Evolutionary conservation across 2,797 vertebrate species (phyloP).

Genomic region (Odontamblyopus rebecca): DNA sequence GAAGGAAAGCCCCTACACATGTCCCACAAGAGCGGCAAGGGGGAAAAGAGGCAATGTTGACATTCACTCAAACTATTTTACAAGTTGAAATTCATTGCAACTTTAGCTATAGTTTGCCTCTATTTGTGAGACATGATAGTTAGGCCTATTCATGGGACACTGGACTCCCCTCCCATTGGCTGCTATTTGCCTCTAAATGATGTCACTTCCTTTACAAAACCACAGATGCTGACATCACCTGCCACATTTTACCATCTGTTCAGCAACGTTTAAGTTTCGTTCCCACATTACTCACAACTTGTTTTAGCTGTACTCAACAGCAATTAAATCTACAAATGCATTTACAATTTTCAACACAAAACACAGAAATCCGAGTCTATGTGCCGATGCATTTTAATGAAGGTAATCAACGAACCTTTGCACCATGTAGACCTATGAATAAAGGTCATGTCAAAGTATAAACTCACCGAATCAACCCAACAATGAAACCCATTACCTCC

Average conservation of each 20-base stretch:
- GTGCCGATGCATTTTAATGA: not conserved
- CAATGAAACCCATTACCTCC: conserved; percentile 22
- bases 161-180: conserved; percentile 19
- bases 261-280: conserved; percentile 16
- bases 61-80: not conserved
- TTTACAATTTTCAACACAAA: not conserved
- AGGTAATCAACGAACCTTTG: not conserved
- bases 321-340: not conserved
- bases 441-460: conserved; percentile 15
- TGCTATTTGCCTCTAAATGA: conserved; percentile 32
- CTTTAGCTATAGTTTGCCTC: not conserved
- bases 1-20: conserved; percentile 75
- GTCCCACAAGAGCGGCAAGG: conserved; percentile 54
- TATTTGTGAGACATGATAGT: conserved; percentile 1
- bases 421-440: not conserved
- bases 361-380: not conserved
- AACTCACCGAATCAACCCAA: conserved; percentile 33
- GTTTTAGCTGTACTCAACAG: not conserved
- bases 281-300: conserved; percentile 15
- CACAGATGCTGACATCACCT: conserved; percentile 31
- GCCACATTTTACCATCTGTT: conserved; percentile 41
- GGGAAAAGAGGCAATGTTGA: conserved; percentile 57
- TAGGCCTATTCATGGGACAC: conserved; percentile 15
- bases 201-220: conserved; percentile 47
- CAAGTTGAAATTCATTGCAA: not conserved